Evolutionary conservation across 2,888 invertebrate species (phyloP).

Genomic region (Diadromus collaris): DNA sequence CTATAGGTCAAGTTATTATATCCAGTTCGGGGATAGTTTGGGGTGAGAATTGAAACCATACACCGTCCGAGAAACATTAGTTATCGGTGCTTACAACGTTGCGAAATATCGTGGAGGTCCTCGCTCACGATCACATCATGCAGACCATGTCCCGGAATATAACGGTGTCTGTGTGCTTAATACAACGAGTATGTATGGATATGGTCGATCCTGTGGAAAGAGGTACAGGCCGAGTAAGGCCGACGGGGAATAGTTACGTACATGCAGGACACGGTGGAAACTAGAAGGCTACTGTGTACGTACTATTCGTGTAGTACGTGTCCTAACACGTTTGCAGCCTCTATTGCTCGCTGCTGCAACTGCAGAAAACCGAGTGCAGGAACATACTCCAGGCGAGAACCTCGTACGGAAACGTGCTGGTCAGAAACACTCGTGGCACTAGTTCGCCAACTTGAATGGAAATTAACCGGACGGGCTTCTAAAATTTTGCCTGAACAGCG

Average conservation of each 20-base stretch:
- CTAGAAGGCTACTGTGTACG: conserved; percentile 25
- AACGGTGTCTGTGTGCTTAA: conserved; percentile 43
- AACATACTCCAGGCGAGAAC: conserved; percentile 40
- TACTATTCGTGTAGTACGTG: conserved; percentile 39
- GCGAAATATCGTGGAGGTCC: conserved; percentile 27
- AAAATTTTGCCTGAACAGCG: conserved; percentile 56
- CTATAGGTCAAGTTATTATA: conserved; percentile 15
- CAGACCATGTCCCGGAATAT: conserved; percentile 53
- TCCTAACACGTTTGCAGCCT: conserved; percentile 29
- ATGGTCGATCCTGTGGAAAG: conserved; percentile 7
- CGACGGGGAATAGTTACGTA: conserved; percentile 47
- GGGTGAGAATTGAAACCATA: conserved; percentile 27
- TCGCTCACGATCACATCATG: conserved; percentile 21
- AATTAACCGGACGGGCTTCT: conserved; percentile 52
- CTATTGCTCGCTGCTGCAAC: conserved; percentile 33
- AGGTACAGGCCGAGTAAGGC: conserved; percentile 43
- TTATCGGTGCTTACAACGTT: conserved; percentile 36
- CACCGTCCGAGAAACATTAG: conserved; percentile 13
- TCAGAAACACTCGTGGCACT: conserved; percentile 58
- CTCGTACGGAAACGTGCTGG: conserved; percentile 53
- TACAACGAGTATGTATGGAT: conserved; percentile 49
- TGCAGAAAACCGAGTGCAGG: conserved; percentile 34
- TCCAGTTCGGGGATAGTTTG: conserved; percentile 9
- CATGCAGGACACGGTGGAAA: conserved; percentile 46
- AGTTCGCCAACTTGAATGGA: conserved; percentile 57